phyloP scores from a whole-genome alignment of 2,888 invertebrate genomes.

The Ichneumoninae sp. region DNA sequence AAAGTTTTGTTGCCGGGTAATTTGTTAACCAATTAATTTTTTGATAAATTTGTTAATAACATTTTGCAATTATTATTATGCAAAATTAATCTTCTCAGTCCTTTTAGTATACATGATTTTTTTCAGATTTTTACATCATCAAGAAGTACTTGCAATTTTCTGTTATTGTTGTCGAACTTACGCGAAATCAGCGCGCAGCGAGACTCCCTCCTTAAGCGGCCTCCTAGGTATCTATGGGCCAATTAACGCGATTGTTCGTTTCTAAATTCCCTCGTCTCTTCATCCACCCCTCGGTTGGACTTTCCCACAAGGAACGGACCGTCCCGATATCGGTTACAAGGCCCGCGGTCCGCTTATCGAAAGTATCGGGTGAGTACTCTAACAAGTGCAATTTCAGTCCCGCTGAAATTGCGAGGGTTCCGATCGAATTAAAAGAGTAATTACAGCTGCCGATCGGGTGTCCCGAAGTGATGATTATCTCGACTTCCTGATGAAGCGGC shows the following conservation, averaged over 20 bases:
- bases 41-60: no score
- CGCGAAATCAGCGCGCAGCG: no score
- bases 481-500: conserved; percentile 60
- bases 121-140: no score
- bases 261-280: not conserved
- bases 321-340: conserved; percentile 44
- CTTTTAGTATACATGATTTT: no score
- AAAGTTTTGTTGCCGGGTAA: no score
- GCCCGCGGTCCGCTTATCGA: conserved; percentile 32
- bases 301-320: conserved; percentile 54
- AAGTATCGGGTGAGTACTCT: not conserved
- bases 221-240: no score
- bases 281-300: conserved; percentile 1
- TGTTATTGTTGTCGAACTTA: no score
- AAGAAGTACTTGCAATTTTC: no score
- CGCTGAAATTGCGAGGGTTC: conserved; percentile 11
- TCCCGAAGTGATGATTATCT: conserved; percentile 48
- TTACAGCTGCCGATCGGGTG: conserved; percentile 46
- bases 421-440: conserved; percentile 60
- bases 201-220: no score
- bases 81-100: no score
- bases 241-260: not conserved
- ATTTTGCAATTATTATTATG: no score
- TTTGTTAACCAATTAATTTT: no score
- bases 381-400: conserved; percentile 56